Evolutionary conservation across 2,113 vertebrate genomes (phyloP).

Genomic region (Miniopterus natalensis): DNA sequence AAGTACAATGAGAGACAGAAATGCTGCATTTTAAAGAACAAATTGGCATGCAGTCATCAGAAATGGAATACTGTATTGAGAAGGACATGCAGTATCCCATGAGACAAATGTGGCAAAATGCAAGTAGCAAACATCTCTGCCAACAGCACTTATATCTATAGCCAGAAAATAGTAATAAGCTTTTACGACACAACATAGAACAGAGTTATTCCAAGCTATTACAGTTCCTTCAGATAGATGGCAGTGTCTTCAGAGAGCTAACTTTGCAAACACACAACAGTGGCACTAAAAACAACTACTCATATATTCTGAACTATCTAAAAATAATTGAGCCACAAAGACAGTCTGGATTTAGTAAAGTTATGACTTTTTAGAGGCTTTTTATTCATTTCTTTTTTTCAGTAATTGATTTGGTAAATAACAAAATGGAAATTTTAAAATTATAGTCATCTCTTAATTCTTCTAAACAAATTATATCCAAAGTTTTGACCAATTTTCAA

Average conservation of each 20-base stretch:
- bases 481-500: background rate
- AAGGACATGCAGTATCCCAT: accelerated
- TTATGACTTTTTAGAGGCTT: background rate
- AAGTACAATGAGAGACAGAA: background rate
- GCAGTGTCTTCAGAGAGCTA: background rate
- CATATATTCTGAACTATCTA: accelerated
- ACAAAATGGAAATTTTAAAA: slow-evolving; percentile 21
- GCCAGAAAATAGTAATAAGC: background rate
- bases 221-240: too few species aligned
- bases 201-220: accelerated
- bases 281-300: background rate
- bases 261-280: background rate
- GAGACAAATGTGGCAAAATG: background rate
- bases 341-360: background rate
- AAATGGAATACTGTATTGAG: background rate
- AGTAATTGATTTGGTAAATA: background rate
- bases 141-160: background rate
- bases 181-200: background rate
- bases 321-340: background rate
- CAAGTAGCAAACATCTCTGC: background rate
- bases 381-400: background rate
- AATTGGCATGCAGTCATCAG: background rate
- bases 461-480: background rate
- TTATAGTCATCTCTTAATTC: background rate
- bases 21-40: background rate